Conservation (phyloP, 2,888 invertebrate genomes). For the Villa cingulata region DNA sequence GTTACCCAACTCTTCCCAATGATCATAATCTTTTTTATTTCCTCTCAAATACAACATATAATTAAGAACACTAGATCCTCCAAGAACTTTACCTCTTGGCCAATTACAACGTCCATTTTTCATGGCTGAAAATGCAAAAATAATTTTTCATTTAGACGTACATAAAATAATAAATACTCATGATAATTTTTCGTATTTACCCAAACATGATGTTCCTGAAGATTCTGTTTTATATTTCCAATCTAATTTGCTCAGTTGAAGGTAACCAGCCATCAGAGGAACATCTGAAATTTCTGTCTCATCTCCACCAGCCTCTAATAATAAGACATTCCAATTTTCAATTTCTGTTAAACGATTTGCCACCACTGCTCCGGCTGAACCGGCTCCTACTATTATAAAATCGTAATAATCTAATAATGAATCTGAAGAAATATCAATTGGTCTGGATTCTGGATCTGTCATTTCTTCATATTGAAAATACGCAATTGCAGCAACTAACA, state of each 20-base stretch:
- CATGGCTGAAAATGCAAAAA: conserved; percentile 50
- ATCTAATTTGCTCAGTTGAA: conserved; percentile 75
- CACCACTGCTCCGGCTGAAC: conserved; percentile 78
- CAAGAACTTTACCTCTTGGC: conserved; percentile 84
- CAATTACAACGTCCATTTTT: conserved; percentile 72
- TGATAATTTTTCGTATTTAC: conserved; percentile 34
- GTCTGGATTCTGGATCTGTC: conserved; percentile 67
- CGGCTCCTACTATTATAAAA: conserved; percentile 74
- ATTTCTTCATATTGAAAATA: conserved; percentile 80
- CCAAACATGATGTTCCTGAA: conserved; percentile 64
- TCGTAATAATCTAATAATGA: conserved; percentile 54
- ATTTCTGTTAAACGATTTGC: conserved; percentile 72
- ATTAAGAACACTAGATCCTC: conserved; percentile 79
- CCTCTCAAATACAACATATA: conserved; percentile 87
- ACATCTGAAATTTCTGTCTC: conserved; percentile 86
- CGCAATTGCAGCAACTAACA: conserved; percentile 70
- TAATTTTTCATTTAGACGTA: background rate
- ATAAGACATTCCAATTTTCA: conserved; percentile 62
- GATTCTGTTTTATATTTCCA: conserved; percentile 92
- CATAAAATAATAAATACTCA: background rate
- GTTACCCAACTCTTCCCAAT: conserved; percentile 77
- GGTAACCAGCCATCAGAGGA: conserved; percentile 71
- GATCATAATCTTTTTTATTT: conserved; percentile 78
- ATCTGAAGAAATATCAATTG: conserved; percentile 54
- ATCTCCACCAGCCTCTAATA: conserved; percentile 79